phyloP scores from a whole-genome alignment of 1,140 invertebrate genomes.

The Scaptomyza pallida region DNA sequence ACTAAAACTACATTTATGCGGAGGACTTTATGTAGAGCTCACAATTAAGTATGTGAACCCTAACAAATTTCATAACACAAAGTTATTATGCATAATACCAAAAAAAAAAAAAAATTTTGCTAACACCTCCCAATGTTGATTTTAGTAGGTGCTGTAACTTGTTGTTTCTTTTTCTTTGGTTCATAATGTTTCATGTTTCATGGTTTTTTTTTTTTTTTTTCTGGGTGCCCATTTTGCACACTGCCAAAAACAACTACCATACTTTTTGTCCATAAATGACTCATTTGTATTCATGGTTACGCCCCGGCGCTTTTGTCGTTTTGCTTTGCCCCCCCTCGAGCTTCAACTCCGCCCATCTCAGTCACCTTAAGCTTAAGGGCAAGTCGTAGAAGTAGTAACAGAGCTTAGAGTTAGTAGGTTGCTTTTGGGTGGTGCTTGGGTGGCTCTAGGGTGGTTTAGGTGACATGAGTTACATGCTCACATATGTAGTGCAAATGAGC shows the following conservation, averaged over 20 bases:
- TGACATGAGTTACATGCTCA: background rate
- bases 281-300: constrained; percentile 51
- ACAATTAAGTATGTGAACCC: background rate
- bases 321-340: background rate
- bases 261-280: constrained; percentile 42
- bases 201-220: background rate
- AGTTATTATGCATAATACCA: constrained; percentile 1
- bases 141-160: background rate
- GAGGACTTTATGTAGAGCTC: no score
- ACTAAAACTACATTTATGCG: no score
- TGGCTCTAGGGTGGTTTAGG: no score
- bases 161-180: background rate
- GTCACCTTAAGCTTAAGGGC: background rate
- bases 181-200: background rate
- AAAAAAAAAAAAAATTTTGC: background rate
- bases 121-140: constrained; percentile 4
- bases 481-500: constrained; percentile 33
- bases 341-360: background rate
- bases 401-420: background rate
- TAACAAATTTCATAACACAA: background rate
- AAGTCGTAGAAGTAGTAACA: background rate
- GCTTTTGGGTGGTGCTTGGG: background rate
- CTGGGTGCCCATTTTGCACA: constrained; percentile 3
- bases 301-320: constrained; percentile 31
- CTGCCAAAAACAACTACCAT: constrained; percentile 18